phyloP scores from a whole-genome alignment of 2,888 invertebrate species.

The Quadroppia sp. region DNA sequence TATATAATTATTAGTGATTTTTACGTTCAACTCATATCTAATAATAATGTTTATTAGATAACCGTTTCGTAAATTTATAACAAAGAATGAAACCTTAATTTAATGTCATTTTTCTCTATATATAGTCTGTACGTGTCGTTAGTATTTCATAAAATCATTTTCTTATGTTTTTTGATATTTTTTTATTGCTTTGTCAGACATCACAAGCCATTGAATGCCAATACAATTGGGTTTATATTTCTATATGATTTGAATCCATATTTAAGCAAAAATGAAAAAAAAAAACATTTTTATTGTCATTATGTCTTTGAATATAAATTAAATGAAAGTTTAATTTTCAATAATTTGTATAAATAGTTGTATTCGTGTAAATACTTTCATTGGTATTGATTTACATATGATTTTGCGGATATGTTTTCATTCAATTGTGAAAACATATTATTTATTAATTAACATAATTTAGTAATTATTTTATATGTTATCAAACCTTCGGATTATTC shows the following conservation, averaged over 20 bases:
- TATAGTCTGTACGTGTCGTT: neutral
- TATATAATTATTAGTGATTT: neutral
- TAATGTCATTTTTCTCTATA: neutral
- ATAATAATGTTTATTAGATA: neutral
- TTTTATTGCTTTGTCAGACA: neutral
- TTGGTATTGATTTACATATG: neutral
- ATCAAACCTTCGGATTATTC: no score
- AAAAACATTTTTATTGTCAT: no score
- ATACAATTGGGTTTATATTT: no score
- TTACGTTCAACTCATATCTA: neutral
- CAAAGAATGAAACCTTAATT: neutral
- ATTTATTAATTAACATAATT: no score
- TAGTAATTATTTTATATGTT: no score
- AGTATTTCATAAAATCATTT: neutral
- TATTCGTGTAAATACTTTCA: neutral
- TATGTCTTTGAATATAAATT: neutral
- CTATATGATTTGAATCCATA: no score
- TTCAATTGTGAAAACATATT: no score
- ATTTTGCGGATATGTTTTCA: no score
- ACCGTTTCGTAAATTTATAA: neutral
- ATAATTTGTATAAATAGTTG: neutral
- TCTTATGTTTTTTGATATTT: neutral
- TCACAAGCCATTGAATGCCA: neutral
- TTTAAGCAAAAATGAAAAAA: no score
- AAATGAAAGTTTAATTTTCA: neutral